Evolutionary conservation across 2,797 vertebrate species (phyloP), one percentile per base, ranked within the genome.

Genomic region (Knipowitschia caucasica): DNA sequence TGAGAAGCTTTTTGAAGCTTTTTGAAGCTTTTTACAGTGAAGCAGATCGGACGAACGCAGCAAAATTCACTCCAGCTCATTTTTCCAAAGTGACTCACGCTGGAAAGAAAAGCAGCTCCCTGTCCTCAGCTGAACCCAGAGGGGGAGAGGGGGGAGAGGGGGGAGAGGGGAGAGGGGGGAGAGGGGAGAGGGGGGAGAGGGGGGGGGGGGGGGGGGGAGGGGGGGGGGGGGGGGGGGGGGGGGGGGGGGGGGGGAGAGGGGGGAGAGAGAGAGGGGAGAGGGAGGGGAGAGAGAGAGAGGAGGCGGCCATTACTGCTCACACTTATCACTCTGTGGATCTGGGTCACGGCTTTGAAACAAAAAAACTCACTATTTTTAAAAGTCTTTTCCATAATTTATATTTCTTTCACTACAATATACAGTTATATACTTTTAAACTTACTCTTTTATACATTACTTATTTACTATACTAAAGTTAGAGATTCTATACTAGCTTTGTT

Each of bases 11-110:
- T n/a, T n/a, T 88, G 85, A 91, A 87, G 89, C 82, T 88, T 89
- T 89, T 86, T 91, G 82, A 86, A 86, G 93, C 91, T 94, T 94
- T 84, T 92, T 92, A 95, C 93, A 94, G 92, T 93, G 92, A 93
- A 93, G 92, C 89, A 92, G 88, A 91, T 86, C 84, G 84, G 83
- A 90, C 91, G 79, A 91, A 88, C 88, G 86, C 82, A n/a, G 93
- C 92, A 93, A 94, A 92, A 93, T 93, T 92, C 85, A 84, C 88
- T 89, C 82, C 91, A 92, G 83, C 89, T 91, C 90, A 92, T 92
- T 94, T 92, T 91, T 90, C 84, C 69, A 57, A 88, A 90, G 84
- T 92, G 89, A 92, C 92, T 93, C 91, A 94, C 89, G 86, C 42
- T 81, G 92, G 89, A 92, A 92, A 93, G 89, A 71, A 89, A 89